Percentiles rank a stretch among this genome's conserved stretches.
phyloP scores from a whole-genome alignment of 92 coral and sea anemone species.

The Parazoanthus darwini region DNA sequence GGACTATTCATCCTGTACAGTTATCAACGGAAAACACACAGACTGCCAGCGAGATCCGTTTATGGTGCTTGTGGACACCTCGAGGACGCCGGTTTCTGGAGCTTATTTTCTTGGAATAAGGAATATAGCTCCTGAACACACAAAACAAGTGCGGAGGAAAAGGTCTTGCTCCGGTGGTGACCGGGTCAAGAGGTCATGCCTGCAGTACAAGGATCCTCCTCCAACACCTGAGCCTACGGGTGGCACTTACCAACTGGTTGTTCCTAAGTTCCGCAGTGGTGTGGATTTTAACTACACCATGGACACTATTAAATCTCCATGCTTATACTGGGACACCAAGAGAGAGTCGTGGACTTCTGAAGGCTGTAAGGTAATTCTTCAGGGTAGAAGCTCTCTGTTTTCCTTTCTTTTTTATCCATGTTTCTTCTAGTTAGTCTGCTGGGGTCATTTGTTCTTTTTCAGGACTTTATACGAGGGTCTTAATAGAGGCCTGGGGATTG shows the following conservation, averaged over 20 bases:
- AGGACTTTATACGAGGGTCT: too few relatives aligned
- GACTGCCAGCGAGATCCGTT: slow-evolving; percentile 44
- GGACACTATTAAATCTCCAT: slow-evolving; percentile 61
- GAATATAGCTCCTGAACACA: slow-evolving; percentile 5
- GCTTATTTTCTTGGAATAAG: slow-evolving; percentile 49
- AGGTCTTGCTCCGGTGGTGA: slow-evolving; percentile 43
- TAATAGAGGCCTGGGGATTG: too few relatives aligned
- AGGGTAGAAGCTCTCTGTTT: neutral
- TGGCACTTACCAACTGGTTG: slow-evolving; percentile 21
- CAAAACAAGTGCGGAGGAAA: slow-evolving; percentile 8
- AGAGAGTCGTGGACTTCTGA: slow-evolving; percentile 51
- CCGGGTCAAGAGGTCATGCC: slow-evolving; percentile 52
- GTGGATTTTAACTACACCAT: slow-evolving; percentile 54
- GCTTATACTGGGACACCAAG: slow-evolving; percentile 59
- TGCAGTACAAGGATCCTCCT: slow-evolving; percentile 51
- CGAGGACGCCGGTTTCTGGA: slow-evolving; percentile 30
- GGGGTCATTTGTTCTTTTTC: too few relatives aligned
- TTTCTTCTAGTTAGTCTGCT: too few relatives aligned
- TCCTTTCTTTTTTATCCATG: neutral
- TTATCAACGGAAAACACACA: neutral
- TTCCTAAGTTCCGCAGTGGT: slow-evolving; percentile 31
- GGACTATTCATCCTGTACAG: slow-evolving; percentile 41
- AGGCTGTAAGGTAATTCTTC: slow-evolving; percentile 55
- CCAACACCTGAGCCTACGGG: slow-evolving; percentile 25
- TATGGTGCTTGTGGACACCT: slow-evolving; percentile 33